Evolutionary conservation across 2,888 invertebrate genomes (phyloP), one percentile per base, ranked within the genome.

Genomic region (Melanargia galathea): DNA sequence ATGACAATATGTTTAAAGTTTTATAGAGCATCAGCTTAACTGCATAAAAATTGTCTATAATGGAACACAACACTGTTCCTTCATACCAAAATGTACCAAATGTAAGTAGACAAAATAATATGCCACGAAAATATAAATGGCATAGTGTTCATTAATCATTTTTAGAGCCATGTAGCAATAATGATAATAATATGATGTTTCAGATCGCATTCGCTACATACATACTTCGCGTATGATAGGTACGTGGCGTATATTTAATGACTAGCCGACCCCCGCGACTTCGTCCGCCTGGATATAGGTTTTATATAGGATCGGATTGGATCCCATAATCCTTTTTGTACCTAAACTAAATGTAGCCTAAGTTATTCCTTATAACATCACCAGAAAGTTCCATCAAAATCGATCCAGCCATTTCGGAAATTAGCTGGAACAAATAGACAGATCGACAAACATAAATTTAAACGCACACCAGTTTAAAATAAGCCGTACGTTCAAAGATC

Each of bases 171-270:
- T 60, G 46, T 52, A 56, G 16, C 55, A 62, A 59, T 57, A 65
- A 60, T 52, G 40, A 38, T 20, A 45, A 8, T 0, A 45, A 8
- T 1, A 60, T 51, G 59, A 45, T 56, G 60, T 26, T 60, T 35
- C 51, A 57, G 16, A 13, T 59, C 45, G 30, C 13, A 51, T 55
- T 45, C n/a, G 26, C 52, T 40, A 49, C 7, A 18, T 30, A 49
- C 7, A 16, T 45, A 45, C 20, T 45, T 20, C 2, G 20, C 1
- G 20, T 45, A 60, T 59, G 57, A 20, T 55, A 45, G 20, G n/a
- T 30, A 46, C 38, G 20, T 59, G 67, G 62, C 71, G 69, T 72
- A 70, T n/a, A n/a, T n/a, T n/a, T n/a, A n/a, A n/a, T n/a, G n/a
- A n/a, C n/a, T n/a, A n/a, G n/a, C n/a, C n/a, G n/a, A n/a, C n/a